Evolutionary conservation across 2,113 vertebrate genomes (phyloP).

Genomic region (Megaptera novaeangliae): DNA sequence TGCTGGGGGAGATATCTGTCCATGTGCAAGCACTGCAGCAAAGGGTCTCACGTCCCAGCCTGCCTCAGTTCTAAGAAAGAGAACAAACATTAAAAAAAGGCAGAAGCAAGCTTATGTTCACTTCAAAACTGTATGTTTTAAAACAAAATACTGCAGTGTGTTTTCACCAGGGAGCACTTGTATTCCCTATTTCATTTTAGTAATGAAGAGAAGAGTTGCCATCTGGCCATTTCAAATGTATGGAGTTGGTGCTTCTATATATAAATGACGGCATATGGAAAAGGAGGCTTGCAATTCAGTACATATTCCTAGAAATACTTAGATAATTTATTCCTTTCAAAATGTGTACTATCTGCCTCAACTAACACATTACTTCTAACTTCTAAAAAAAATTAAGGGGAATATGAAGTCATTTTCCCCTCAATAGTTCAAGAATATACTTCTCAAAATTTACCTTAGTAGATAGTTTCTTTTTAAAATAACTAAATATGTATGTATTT

Average conservation of each 20-base stretch:
- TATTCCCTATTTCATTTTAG: slow-evolving; percentile 33
- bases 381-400: not conserved
- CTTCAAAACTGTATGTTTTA: slow-evolving; percentile 41
- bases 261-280: slow-evolving; percentile 29
- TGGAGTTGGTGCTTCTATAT: slow-evolving; percentile 38
- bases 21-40: not conserved
- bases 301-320: slow-evolving; percentile 30
- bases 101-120: not conserved
- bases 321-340: not conserved
- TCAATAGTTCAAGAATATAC: not conserved
- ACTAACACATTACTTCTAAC: not conserved
- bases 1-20: not conserved
- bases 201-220: slow-evolving; percentile 21
- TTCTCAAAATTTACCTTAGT: not conserved
- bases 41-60: not conserved
- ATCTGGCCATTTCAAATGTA: slow-evolving; percentile 46
- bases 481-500: not conserved
- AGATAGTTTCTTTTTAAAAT: not conserved
- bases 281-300: not conserved
- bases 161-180: slow-evolving; percentile 18
- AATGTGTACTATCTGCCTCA: not conserved
- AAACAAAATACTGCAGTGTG: slow-evolving; percentile 37
- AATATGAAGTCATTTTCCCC: not conserved
- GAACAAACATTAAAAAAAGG: not conserved
- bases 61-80: not conserved